phyloP scores from a whole-genome alignment of 2,113 vertebrate genomes.

The Hemiprocne comata region DNA sequence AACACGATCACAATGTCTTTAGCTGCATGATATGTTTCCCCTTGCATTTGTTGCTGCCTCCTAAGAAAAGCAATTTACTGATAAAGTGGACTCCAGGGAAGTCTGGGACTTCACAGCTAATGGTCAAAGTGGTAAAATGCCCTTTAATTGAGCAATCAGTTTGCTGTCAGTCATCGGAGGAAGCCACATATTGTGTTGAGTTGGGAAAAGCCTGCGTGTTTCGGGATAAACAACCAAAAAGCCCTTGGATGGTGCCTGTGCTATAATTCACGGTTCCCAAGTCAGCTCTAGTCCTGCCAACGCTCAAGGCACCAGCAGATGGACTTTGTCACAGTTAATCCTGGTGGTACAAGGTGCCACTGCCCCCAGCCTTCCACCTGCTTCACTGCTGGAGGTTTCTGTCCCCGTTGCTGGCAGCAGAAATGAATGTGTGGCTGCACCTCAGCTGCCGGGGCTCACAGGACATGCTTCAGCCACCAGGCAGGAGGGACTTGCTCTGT shows the following conservation, averaged over 20 bases:
- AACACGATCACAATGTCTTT: background rate
- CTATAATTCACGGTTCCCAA: background rate
- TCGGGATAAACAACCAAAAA: background rate
- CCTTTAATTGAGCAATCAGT: background rate
- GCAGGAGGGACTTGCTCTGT: background rate
- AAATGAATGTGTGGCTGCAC: background rate
- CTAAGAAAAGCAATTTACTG: background rate
- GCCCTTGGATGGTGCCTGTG: background rate
- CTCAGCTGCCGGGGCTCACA: accelerated
- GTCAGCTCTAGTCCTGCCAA: background rate
- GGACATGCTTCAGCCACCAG: background rate
- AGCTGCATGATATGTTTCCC: conserved; percentile 21
- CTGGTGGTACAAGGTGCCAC: background rate
- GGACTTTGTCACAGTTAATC: background rate
- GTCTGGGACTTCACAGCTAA: background rate
- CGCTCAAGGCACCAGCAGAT: background rate
- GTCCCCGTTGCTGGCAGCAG: background rate
- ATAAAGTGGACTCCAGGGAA: background rate
- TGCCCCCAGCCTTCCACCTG: background rate
- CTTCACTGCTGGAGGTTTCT: background rate
- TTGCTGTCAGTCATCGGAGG: background rate
- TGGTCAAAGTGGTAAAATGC: background rate
- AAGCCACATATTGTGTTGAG: background rate
- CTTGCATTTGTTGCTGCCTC: conserved; percentile 11
- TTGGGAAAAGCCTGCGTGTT: background rate